Evolutionary conservation across 2,888 invertebrate genomes (phyloP).

Genomic region (Notodonta ziczac): DNA sequence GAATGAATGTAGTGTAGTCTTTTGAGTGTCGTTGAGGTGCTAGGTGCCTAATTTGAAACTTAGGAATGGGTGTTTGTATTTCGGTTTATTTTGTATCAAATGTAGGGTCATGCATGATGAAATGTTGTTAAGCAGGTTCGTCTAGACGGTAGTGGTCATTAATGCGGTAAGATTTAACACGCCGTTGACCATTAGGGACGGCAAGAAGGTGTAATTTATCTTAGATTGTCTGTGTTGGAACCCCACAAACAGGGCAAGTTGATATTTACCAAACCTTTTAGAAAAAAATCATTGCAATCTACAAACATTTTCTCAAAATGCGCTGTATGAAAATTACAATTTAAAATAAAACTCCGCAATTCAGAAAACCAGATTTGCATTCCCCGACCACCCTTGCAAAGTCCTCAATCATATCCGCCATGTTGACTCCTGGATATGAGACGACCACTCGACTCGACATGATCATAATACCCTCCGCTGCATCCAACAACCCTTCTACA

Average conservation of each 20-base stretch:
- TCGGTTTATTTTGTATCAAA: constrained; percentile 15
- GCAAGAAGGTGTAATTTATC: neutral
- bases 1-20: constrained; percentile 49
- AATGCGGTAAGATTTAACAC: neutral
- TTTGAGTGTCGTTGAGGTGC: constrained; percentile 53
- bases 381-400: constrained; percentile 64
- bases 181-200: neutral
- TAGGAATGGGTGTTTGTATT: constrained; percentile 32
- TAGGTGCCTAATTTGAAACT: constrained; percentile 44
- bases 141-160: constrained; percentile 6
- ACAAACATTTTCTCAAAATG: neutral
- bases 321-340: neutral
- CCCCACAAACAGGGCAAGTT: neutral
- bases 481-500: constrained; percentile 81
- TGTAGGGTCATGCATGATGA: constrained; percentile 7
- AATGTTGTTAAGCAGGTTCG: neutral
- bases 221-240: neutral
- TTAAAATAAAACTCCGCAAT: constrained; percentile 34
- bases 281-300: too few species aligned
- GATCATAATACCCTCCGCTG: constrained; percentile 78
- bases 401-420: constrained; percentile 75
- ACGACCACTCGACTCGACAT: constrained; percentile 79
- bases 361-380: constrained; percentile 63
- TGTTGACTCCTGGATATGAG: constrained; percentile 81
- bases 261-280: too few species aligned